Base-by-base conservation (phyloP, 2,797 vertebrate genomes). In the Sebastolobus alascanus region DNA sequence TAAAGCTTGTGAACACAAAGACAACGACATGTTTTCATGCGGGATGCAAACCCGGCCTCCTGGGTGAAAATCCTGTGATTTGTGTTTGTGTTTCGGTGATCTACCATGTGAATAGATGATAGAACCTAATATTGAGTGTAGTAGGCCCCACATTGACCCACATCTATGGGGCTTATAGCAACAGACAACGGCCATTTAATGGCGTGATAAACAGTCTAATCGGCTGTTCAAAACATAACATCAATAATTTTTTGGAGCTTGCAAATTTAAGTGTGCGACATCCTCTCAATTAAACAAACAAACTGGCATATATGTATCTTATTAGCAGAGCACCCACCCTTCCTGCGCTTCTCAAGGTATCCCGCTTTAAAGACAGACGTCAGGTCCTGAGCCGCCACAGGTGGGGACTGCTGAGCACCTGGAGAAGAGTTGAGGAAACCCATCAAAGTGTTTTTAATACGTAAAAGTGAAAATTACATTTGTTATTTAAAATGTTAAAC, bases 281-380 rank as follows among this genome's bases (percentile, higher is more conserved):
- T 33, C 16, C 3, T 52, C 54, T 33, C 14, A 4, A 31, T 59
- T 2, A 6, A 61, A 56, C 52, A 11, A 6, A 50, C 18, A 50
- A 50, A 50, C 5, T 7, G 11, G 27, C 0, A 18, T 25, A 1
- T 14, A 20, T 13, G 27, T 2, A 25, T 69, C 18, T 35, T 20
- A 55, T 68, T 13, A 63, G 16, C 9, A 58, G 20, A 58, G 33
- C 60, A 91, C 93, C 38, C 90, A 98, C 98, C 98, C 95, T 99
- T 99, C 84, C 98, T 97, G 68, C 98, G 97, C 91, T 99, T 99
- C 93, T 99, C 98, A 59, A 99, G 96, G 90, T 98, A 97, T 67
- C 98, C 98, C 38, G 96, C 95, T 88, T 98, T 99, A 82, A 98
- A 94, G 87, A 98, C 94, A 58, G 93, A 96, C 1, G 87, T 89